Evolutionary conservation across 2,888 invertebrate species (phyloP).

Genomic region (Mactromeris polynyma): DNA sequence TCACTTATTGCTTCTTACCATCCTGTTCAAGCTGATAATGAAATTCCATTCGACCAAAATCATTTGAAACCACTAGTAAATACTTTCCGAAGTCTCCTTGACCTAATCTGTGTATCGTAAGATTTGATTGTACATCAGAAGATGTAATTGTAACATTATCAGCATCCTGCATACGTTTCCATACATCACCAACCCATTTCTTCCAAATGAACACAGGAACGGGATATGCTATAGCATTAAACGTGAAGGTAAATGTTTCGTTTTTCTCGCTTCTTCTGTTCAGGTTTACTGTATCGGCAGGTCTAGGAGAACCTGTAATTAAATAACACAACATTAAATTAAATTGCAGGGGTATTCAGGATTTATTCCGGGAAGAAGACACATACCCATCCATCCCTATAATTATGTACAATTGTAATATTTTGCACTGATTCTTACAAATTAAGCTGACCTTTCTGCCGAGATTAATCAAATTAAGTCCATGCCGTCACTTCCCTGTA

Average conservation of each 20-base stretch:
- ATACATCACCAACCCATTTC: neutral
- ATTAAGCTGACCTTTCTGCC: too few relatives aligned
- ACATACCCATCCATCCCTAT: too few relatives aligned
- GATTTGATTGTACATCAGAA: slow-evolving; percentile 1
- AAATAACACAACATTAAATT: too few relatives aligned
- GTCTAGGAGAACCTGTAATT: neutral
- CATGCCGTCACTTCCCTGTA: too few relatives aligned
- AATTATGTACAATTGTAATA: too few relatives aligned
- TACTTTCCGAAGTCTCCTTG: neutral
- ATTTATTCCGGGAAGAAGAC: too few relatives aligned
- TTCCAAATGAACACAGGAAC: neutral
- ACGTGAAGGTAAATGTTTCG: neutral
- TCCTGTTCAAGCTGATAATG: neutral
- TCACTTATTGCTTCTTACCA: neutral
- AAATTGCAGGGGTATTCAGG: too few relatives aligned
- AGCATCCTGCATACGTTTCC: neutral
- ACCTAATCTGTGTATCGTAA: neutral
- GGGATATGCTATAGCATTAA: slow-evolving; percentile 21
- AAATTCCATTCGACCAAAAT: neutral
- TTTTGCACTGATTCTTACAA: too few relatives aligned
- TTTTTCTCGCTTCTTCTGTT: neutral
- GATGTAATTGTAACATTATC: neutral
- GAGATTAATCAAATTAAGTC: too few relatives aligned
- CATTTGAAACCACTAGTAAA: neutral
- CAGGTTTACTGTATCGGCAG: neutral